Evolutionary conservation across 2,888 invertebrate genomes (phyloP), one percentile per base, ranked within the genome.

Genomic region (Leucophenga montana): DNA sequence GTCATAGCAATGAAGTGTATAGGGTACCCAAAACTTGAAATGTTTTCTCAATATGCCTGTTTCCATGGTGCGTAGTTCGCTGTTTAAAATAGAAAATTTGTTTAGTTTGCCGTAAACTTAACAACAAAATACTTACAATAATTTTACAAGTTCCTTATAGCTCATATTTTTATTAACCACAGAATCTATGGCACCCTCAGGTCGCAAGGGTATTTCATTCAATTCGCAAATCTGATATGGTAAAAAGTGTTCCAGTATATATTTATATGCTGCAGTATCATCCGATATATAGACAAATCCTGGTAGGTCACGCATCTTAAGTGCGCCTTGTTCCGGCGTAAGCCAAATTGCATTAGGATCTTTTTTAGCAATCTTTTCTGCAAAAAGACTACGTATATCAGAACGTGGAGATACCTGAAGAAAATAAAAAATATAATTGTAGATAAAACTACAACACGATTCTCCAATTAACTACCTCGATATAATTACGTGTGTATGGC

Each of bases 141-240:
- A 20, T 16, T 72, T 82, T 0, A 81, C 9, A 5, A 89, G 68
- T 70, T 89, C 87, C 13, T 72, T 79, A 72, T 80, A 88, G 22
- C 83, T 84, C 6, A 87, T 87, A 27, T 80, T 83, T 59, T 78
- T 86, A 22, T 71, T 71, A 0, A 83, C 65, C 9, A 79, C 54
- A 0, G 76, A 74, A 6, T 79, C 72, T 4, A 85, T 67, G 1
- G 67, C 67, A 6, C 76, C 78, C 67, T 83, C 84, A 0, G 81
- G 66, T 4, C 86, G 74, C 5, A 88, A 68, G 0, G 80, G 71
- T 9, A 89, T 81, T 69, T 88, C 85, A 75, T 89, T 88, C 0
- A 89, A 71, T 53, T 84, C 86, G 66, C 89, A 89, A 16, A 89
- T 85, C 72, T 89, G 85, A 61, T 87, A 78, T 0, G 85, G 84